These are phyloP conservation scores for Ips nitidus DNA, from an alignment of 1,140 invertebrate genomes.

Conservation along the genomic window DNA sequence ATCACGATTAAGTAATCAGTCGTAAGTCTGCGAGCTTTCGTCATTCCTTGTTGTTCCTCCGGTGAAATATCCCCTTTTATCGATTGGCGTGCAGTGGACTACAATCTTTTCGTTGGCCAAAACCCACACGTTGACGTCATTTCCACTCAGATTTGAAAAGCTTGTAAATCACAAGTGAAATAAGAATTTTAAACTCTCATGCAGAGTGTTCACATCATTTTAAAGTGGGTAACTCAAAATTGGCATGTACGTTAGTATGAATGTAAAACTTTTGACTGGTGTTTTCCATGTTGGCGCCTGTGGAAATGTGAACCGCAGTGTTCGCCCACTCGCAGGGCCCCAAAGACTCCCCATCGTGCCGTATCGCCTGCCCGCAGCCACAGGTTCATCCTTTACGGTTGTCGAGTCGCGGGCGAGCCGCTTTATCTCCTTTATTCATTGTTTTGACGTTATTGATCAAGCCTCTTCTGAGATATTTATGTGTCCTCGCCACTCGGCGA, in stretches of 20 bases:
- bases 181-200: too few relatives aligned
- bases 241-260: too few relatives aligned
- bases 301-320: neutral
- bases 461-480: constrained; percentile 20
- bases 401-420: constrained; percentile 22
- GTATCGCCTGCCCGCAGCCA: constrained; percentile 25
- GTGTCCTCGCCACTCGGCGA: constrained; percentile 2
- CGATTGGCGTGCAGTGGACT: neutral
- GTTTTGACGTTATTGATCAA: constrained; percentile 30
- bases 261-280: neutral
- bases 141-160: too few relatives aligned
- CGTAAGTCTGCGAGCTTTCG: neutral
- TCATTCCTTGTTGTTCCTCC: neutral
- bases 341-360: constrained; percentile 25
- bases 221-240: too few relatives aligned
- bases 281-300: neutral
- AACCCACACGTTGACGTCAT: too few relatives aligned
- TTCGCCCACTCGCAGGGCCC: constrained; percentile 20
- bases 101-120: neutral
- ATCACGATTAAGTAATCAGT: neutral
- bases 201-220: too few relatives aligned
- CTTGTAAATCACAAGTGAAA: too few relatives aligned
- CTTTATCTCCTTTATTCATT: constrained; percentile 30
- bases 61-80: constrained; percentile 4
- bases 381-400: constrained; percentile 26